phyloP scores from a whole-genome alignment of 2,888 invertebrate species.

The Pomacea canaliculata region DNA sequence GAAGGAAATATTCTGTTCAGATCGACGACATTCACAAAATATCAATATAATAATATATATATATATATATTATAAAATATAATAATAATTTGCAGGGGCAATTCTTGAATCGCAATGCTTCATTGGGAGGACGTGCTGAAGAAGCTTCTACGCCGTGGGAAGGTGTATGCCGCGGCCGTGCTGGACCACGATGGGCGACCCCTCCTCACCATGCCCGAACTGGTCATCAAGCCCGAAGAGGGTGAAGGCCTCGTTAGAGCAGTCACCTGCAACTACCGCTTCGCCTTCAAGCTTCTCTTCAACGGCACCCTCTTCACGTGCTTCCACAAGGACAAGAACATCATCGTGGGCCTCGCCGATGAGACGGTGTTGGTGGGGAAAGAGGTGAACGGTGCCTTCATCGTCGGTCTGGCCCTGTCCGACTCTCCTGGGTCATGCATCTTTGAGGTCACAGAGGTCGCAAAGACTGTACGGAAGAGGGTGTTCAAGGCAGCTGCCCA shows the following conservation, averaged over 20 bases:
- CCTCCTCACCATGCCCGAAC: slow-evolving; percentile 19
- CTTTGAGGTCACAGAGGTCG: slow-evolving; percentile 48
- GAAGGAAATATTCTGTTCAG: too few relatives aligned
- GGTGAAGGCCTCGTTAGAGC: slow-evolving; percentile 22
- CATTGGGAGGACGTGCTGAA: slow-evolving; percentile 17
- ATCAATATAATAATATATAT: too few relatives aligned
- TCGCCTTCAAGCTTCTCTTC: slow-evolving; percentile 16
- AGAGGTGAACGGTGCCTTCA: slow-evolving; percentile 37
- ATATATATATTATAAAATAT: too few relatives aligned
- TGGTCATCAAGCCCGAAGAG: slow-evolving; percentile 4
- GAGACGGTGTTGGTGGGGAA: slow-evolving; percentile 45
- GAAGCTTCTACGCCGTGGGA: slow-evolving; percentile 26
- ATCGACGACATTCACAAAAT: too few relatives aligned
- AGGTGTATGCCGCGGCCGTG: slow-evolving; percentile 26
- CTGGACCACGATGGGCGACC: neutral
- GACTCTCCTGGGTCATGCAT: slow-evolving; percentile 52
- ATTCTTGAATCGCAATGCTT: neutral
- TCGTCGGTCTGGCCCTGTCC: slow-evolving; percentile 43
- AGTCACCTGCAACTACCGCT: neutral
- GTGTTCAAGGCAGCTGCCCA: slow-evolving; percentile 1
- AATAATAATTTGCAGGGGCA: too few relatives aligned
- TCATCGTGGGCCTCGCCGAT: slow-evolving; percentile 43
- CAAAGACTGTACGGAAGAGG: slow-evolving; percentile 27
- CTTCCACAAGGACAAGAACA: slow-evolving; percentile 40
- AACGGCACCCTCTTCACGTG: slow-evolving; percentile 36